Evolutionary conservation across 2,888 invertebrate species (phyloP).

Genomic region (Pycnomerus fuliginosus): DNA sequence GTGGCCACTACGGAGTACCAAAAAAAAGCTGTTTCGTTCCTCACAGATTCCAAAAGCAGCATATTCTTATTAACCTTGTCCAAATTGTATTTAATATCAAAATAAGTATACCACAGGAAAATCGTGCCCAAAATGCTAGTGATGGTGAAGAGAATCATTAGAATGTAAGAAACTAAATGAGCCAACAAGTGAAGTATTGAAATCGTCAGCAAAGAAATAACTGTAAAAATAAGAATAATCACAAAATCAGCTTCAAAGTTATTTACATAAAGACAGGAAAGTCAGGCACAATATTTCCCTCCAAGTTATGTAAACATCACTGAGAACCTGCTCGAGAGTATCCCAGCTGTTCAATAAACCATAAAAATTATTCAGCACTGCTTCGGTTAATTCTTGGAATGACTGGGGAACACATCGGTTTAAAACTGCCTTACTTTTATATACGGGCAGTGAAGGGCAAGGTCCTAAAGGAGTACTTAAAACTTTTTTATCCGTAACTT

Average conservation of each 20-base stretch:
- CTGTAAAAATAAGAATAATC: conserved; percentile 56
- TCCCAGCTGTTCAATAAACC: conserved; percentile 85
- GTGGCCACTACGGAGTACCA: conserved; percentile 84
- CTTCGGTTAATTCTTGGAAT: conserved; percentile 64
- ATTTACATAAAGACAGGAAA: conserved; percentile 77
- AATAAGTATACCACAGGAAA: conserved; percentile 87
- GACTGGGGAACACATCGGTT: conserved; percentile 85
- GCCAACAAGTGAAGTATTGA: conserved; percentile 82
- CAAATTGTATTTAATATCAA: conserved; percentile 68
- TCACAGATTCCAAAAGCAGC: conserved; percentile 72
- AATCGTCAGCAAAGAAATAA: conserved; percentile 79
- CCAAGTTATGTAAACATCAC: conserved; percentile 88
- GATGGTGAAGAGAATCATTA: conserved; percentile 77
- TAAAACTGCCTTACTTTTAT: conserved; percentile 73
- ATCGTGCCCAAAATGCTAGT: conserved; percentile 76
- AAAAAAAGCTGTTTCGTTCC: conserved; percentile 84
- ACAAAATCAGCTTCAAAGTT: conserved; percentile 19
- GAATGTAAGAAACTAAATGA: conserved; percentile 81
- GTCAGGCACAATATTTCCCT: conserved; percentile 79
- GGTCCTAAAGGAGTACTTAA: conserved; percentile 63
- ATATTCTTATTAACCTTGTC: conserved; percentile 56
- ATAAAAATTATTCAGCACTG: conserved; percentile 71
- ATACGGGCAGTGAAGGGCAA: conserved; percentile 78
- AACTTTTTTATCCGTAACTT: conserved; percentile 35
- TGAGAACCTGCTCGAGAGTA: conserved; percentile 81